phyloP scores from a whole-genome alignment of 53 echinoderm and acorn worm species.

The Patiria pectinifera region DNA sequence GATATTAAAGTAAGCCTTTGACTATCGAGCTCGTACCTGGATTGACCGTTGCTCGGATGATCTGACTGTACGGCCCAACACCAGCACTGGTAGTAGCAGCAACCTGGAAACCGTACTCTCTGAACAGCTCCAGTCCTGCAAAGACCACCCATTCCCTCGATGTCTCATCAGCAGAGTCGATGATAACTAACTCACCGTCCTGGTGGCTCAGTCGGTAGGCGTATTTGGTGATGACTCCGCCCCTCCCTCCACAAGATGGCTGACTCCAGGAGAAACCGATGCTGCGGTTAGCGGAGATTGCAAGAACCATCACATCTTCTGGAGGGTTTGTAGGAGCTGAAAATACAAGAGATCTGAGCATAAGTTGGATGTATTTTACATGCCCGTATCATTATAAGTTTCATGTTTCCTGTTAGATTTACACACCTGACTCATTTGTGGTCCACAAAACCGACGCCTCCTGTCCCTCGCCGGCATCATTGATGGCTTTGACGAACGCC shows the following conservation, averaged over 20 bases:
- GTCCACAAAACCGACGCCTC: not conserved
- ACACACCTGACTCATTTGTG: conserved; percentile 17
- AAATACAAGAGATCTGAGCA: not conserved
- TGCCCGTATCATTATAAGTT: no score
- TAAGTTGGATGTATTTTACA: not conserved
- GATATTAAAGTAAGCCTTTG: not conserved
- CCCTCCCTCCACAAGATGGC: conserved; percentile 29
- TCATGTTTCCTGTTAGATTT: no score
- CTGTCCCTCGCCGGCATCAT: conserved; percentile 14
- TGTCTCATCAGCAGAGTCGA: not conserved
- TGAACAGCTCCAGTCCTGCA: not conserved
- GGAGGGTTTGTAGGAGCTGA: conserved; percentile 37
- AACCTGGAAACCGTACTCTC: conserved; percentile 20
- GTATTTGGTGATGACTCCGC: conserved; percentile 23
- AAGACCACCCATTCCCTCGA: conserved; percentile 12
- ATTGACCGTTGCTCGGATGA: not conserved
- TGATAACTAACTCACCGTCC: not conserved
- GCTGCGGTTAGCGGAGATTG: not conserved
- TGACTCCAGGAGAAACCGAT: conserved; percentile 30
- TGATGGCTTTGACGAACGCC: conserved; percentile 8
- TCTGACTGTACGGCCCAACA: conserved; percentile 11
- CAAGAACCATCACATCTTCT: not conserved
- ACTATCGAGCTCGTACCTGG: not conserved
- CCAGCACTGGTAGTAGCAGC: conserved; percentile 32
- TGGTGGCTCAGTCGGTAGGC: conserved; percentile 17